These are phyloP conservation scores for Drosophila melanica DNA, from an alignment of 1,140 invertebrate genomes.

Conservation along the genomic window DNA sequence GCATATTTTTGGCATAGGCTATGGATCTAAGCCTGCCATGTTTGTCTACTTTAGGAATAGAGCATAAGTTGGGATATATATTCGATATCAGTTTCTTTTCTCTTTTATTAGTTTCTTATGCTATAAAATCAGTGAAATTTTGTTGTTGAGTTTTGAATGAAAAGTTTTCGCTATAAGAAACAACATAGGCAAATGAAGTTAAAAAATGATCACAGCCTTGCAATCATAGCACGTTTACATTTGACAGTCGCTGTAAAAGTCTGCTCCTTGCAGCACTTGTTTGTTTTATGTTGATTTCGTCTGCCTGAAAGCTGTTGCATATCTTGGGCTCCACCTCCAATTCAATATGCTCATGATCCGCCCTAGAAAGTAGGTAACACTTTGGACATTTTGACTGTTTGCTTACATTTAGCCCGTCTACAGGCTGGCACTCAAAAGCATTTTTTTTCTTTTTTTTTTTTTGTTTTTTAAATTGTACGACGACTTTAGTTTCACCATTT, in stretches of 20 bases:
- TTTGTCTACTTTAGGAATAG: slow-evolving; percentile 19
- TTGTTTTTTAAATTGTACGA: slow-evolving; percentile 18
- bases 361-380: slow-evolving; percentile 36
- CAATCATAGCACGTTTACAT: background rate
- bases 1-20: slow-evolving; percentile 15
- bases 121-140: too few species aligned
- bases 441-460: slow-evolving; percentile 39
- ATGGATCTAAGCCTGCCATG: slow-evolving; percentile 22
- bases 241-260: background rate
- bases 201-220: background rate
- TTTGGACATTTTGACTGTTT: slow-evolving; percentile 48
- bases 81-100: background rate
- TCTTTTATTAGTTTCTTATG: too few species aligned
- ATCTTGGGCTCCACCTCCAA: background rate
- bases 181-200: too few species aligned
- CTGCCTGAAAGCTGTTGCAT: background rate
- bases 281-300: background rate
- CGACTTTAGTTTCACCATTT: slow-evolving; percentile 36
- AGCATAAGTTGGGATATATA: background rate
- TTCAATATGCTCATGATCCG: slow-evolving; percentile 6
- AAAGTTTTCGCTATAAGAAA: too few species aligned
- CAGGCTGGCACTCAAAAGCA: slow-evolving; percentile 70
- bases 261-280: background rate
- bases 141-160: too few species aligned
- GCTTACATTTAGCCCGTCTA: slow-evolving; percentile 46